Conservation (phyloP, 2,113 vertebrate species). For the Tamias sibiricus region DNA sequence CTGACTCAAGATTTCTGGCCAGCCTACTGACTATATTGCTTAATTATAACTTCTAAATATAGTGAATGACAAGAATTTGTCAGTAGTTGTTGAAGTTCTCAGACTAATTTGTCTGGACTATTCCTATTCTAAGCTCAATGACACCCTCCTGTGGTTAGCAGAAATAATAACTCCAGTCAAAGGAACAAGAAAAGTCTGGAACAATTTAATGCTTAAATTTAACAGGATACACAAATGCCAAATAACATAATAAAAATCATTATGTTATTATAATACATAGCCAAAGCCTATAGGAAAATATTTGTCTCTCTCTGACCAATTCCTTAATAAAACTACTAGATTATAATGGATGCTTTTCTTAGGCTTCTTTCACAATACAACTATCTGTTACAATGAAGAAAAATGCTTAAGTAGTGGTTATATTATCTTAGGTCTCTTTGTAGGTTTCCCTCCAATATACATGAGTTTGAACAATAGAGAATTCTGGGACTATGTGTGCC, state of each 20-base stretch:
- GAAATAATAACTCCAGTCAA: slow-evolving; percentile 31
- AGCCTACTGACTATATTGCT: background rate
- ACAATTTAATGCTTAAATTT: background rate
- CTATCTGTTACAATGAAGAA: slow-evolving; percentile 10
- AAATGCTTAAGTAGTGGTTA: background rate
- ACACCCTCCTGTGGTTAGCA: slow-evolving; percentile 83
- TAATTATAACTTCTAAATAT: background rate
- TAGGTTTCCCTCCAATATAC: background rate
- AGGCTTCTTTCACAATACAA: slow-evolving; percentile 10
- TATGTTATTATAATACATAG: background rate
- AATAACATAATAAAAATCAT: background rate
- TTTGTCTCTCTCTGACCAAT: slow-evolving; percentile 1
- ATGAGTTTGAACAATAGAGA: background rate
- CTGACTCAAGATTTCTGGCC: background rate
- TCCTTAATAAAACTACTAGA: slow-evolving; percentile 1
- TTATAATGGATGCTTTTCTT: slow-evolving; percentile 20
- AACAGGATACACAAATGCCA: background rate
- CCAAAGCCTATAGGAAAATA: background rate
- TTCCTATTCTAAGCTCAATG: slow-evolving; percentile 65
- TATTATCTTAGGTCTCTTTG: background rate
- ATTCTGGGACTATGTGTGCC: background rate
- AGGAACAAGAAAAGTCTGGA: slow-evolving; percentile 5
- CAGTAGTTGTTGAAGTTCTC: background rate
- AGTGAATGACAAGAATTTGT: background rate
- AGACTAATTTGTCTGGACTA: background rate